phyloP scores from a whole-genome alignment of 2,113 vertebrate genomes.

The Ictalurus furcatus region DNA sequence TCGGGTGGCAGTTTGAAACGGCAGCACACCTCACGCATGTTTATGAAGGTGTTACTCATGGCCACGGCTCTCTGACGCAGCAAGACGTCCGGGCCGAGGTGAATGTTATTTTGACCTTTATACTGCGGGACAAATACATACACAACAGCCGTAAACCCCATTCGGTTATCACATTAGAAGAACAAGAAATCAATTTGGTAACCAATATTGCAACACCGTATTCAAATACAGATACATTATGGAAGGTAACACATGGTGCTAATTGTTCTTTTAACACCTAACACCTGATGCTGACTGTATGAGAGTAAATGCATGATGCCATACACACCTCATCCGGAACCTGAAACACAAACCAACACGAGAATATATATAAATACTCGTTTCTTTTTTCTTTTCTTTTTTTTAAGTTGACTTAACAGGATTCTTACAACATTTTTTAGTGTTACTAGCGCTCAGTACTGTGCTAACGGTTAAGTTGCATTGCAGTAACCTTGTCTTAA shows the following conservation, averaged over 20 bases:
- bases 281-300: not conserved
- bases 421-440: not conserved
- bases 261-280: not conserved
- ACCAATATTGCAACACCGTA: not conserved
- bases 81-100: constrained; percentile 74
- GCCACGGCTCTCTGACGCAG: constrained; percentile 65
- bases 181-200: not conserved
- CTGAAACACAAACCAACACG: constrained; percentile 51
- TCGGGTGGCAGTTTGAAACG: constrained; percentile 77
- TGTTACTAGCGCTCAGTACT: not conserved
- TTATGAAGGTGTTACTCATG: constrained; percentile 71
- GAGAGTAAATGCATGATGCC: not conserved
- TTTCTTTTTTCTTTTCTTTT: not conserved
- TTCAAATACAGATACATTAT: not conserved
- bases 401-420: not conserved
- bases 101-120: constrained; percentile 67
- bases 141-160: not conserved
- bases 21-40: constrained; percentile 78
- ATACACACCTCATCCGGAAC: constrained; percentile 66
- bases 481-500: not conserved
- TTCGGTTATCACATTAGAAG: not conserved
- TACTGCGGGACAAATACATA: constrained; percentile 54
- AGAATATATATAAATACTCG: constrained; percentile 1
- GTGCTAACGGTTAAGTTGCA: too few relatives aligned
- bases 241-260: not conserved